Base-by-base conservation (phyloP, 2,113 vertebrate genomes). In the Ornithorhynchus anatinus region DNA sequence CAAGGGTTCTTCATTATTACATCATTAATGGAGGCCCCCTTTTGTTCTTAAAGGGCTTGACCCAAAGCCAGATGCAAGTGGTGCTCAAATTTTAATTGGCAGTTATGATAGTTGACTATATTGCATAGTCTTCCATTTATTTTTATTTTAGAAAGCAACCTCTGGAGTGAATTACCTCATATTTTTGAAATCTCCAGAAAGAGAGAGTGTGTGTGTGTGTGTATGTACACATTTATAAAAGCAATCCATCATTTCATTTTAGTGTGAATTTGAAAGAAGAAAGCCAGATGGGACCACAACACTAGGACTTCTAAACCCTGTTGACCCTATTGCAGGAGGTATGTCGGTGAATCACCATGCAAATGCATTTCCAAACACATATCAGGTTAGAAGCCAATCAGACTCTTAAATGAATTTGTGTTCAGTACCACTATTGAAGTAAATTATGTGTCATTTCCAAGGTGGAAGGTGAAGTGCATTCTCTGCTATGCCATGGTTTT, bases 201-300 rank as follows among this genome's bases (percentile, higher is more conserved):
- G n/a, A n/a, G n/a, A n/a, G n/a, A n/a, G n/a, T n/a, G n/a, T n/a
- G n/a, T n/a, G n/a, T n/a, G n/a, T n/a, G n/a, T n/a, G n/a, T n/a
- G n/a, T n/a, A n/a, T n/a, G n/a, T n/a, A n/a, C n/a, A 27, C 22
- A 25, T 58, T 59, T 42, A n/a, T n/a, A n/a, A n/a, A n/a, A n/a
- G n/a, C 44, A 77, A 45, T 42, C 33, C 38, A 61, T 62, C 69
- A 10, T 44, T 63, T 85, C 59, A 47, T 87, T 92, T 78, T 82
- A 98, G 97, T 91, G 96, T 82, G 96, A 96, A 75, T 98, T 99
- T 91, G 93, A 90, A 59, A 93, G 98, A 80, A 93, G 95, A 81
- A 98, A 95, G 81, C 78, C 92, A 22, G 96, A 99, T 70, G 98
- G 98, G 33, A 97, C 96, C 7, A 99, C 97, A 6, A 98, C 97